Evolutionary conservation across 2,888 invertebrate genomes (phyloP), one percentile per base, ranked within the genome.

Genomic region (Sminthurinus aureus): DNA sequence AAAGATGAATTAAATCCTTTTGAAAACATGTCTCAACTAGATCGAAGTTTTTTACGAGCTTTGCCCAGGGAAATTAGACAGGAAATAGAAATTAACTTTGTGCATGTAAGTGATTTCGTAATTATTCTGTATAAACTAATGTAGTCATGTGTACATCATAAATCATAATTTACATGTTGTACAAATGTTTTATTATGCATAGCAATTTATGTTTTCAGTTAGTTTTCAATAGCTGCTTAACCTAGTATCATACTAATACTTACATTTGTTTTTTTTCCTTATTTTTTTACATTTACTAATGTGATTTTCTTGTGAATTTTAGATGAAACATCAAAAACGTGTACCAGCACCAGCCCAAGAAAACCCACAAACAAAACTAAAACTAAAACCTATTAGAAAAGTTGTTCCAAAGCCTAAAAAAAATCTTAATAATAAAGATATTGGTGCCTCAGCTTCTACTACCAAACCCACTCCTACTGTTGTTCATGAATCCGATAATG

Each of bases 61-160:
- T 89, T 94, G 66, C 94, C 94, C 0, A 91, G 91, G 85, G 92
- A 93, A 75, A 92, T 94, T 86, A 91, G 92, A 82, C 91, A 91
- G 50, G 94, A 94, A 90, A 82, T 89, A 4, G 82, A 88, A 22
- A 66, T 83, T 12, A 87, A 89, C 58, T 85, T 89, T 38, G 84
- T 86, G 71, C 18, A 66, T 52, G 64, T 79, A 18, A 84, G 26
- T 75, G 3, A 38, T 38, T 38, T 38, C 1, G 2, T 22, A 71
- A 12, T 20, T 1, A 24, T n/a, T 71, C 12, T n/a, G 1, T 22
- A 22, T 13, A 71, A 6, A 22, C 6, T 38, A 38, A 38, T 38
- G 38, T 38, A 11, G 15, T 12, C 15, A 12, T 66, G 8, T 15
- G 15, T 66, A 4, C 1, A 66, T n/a, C n/a, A 38, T 38, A 38